Evolutionary conservation across 2,888 invertebrate genomes (phyloP), one percentile per base, ranked within the genome.

Genomic region (Chromoteleia sp.): DNA sequence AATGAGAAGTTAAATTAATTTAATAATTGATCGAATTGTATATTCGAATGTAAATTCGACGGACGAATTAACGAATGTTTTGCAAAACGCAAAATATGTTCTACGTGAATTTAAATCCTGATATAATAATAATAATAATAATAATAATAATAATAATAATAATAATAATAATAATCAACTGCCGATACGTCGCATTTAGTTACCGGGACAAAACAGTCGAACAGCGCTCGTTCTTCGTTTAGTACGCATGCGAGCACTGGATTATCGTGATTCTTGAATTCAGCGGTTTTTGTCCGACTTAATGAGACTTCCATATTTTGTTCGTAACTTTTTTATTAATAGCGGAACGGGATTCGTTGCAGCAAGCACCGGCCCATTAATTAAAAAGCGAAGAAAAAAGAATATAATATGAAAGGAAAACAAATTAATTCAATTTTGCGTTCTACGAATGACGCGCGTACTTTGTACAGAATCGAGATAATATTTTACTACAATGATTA

Each of bases 401-500:
- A 15, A 14, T 29, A 52, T n/a, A n/a, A n/a, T n/a, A n/a, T n/a
- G n/a, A n/a, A n/a, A n/a, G n/a, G n/a, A 48, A 50, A 14, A 52
- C 12, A 10, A 8, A 30, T 7, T 15, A 21, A 50, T 14, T 50
- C 21, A 8, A 17, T 50, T 54, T 54, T 33, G 17, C 33, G 3
- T 54, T 41, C 33, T 10, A 54, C n/a, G 54, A 21, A 30, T 33
- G 33, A 10, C 17, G 50, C 50, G 50, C 12, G 17, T 10, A 33
- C 33, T 54, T 17, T 56, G 41, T 41, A 41, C 4, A 14, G 59
- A 59, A 59, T 59, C 21, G 25, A 41, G 15, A 59, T 7, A 19
- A 19, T 36, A 58, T 70, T 58, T 58, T 56, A 56, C 14, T n/a
- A 19, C 43, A 14, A 17, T 19, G 58, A 70, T 70, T 58, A 48